Evolutionary conservation across 2,113 vertebrate genomes (phyloP).

Genomic region (Heteronetta atricapilla): DNA sequence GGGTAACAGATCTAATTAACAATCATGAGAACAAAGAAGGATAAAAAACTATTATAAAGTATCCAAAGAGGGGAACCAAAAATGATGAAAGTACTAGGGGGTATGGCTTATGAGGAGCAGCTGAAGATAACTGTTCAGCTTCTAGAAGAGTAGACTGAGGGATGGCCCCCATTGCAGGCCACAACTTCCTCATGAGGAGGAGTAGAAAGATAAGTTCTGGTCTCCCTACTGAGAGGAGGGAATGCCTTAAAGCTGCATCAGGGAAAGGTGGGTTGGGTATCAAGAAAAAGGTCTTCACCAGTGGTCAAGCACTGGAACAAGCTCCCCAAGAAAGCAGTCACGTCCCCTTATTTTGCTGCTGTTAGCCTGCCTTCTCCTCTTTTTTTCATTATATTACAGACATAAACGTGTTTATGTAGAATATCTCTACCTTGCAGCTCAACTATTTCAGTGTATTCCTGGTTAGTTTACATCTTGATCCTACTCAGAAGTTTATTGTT

Average conservation of each 20-base stretch:
- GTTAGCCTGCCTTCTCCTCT: not conserved
- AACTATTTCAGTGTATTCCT: not conserved
- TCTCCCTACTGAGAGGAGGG: not conserved
- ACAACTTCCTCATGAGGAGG: not conserved
- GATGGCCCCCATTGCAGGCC: not conserved
- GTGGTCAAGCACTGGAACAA: too few relatives aligned
- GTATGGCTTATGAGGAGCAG: not conserved
- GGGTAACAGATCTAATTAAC: not conserved
- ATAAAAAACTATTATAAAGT: not conserved
- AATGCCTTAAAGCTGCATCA: not conserved
- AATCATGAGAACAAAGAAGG: not conserved
- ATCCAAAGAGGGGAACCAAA: not conserved
- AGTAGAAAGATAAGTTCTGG: not conserved
- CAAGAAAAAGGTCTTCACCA: too few relatives aligned
- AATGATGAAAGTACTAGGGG: not conserved
- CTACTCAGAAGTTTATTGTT: not conserved
- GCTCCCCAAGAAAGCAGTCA: too few relatives aligned
- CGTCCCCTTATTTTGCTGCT: not conserved
- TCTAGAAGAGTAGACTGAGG: not conserved
- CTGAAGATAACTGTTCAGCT: not conserved
- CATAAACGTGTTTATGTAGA: not conserved
- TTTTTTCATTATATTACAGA: not conserved
- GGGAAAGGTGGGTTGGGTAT: too few relatives aligned
- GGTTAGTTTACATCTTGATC: not conserved
- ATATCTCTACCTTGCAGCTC: not conserved